Percentiles rank a stretch among this genome's conserved stretches.
Evolutionary conservation across 64 coral and sea anemone genomes (phyloP).

Genomic region (Hydrozoanthus tunicans): DNA sequence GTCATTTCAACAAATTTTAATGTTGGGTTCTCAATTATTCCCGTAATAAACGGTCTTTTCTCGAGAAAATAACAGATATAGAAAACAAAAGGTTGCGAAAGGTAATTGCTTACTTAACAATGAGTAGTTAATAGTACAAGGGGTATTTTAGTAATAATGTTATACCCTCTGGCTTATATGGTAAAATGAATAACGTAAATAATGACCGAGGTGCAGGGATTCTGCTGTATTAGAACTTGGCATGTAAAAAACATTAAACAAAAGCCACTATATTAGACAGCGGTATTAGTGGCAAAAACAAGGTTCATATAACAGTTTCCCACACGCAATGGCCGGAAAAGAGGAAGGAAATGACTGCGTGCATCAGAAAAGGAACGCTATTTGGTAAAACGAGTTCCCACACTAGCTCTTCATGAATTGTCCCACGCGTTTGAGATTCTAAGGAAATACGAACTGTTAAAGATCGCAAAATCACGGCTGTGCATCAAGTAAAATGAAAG

Average conservation of each 20-base stretch:
- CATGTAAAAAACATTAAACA: conserved; percentile 10
- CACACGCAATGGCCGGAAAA: background rate
- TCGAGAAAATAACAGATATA: background rate
- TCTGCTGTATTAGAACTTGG: background rate
- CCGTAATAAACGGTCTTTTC: background rate
- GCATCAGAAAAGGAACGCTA: background rate
- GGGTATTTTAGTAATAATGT: background rate
- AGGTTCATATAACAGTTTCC: conserved; percentile 27
- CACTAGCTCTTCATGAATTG: background rate
- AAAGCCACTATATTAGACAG: conserved; percentile 15
- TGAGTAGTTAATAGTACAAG: background rate
- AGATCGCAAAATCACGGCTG: background rate
- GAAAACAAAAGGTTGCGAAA: background rate
- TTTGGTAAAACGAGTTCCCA: background rate
- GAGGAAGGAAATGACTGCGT: background rate
- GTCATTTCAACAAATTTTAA: conserved; percentile 31
- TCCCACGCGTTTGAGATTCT: background rate
- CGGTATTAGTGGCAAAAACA: conserved; percentile 7
- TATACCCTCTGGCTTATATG: background rate
- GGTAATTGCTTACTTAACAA: background rate
- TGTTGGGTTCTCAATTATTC: too few relatives aligned
- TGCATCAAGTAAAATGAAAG: conserved; percentile 1
- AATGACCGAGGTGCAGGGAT: background rate
- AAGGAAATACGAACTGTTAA: background rate
- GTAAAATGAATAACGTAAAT: background rate